Conservation (phyloP, 35 echinoderm and acorn worm species). For the Amphiura filiformis region DNA sequence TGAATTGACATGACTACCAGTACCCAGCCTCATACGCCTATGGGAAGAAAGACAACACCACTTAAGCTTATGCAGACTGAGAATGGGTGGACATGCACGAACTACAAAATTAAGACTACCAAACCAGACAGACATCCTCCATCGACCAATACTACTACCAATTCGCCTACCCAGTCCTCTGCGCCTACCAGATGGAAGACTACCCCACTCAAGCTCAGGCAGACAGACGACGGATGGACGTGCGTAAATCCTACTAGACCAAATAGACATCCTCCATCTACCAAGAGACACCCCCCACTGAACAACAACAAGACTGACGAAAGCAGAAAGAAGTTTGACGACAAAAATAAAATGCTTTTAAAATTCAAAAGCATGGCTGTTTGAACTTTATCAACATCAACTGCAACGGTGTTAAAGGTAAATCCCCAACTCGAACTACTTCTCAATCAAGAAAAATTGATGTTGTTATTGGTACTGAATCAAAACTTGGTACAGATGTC, state of each 20-base stretch:
- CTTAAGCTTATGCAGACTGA: too few species aligned
- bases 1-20: not conserved
- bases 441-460: conserved; percentile 4
- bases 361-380: not conserved
- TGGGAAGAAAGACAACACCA: too few species aligned
- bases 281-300: not conserved
- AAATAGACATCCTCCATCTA: too few species aligned
- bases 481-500: not conserved
- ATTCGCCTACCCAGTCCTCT: too few species aligned
- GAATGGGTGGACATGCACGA: too few species aligned
- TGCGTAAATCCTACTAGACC: too few species aligned
- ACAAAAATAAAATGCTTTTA: not conserved
- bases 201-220: not conserved
- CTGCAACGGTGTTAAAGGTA: not conserved
- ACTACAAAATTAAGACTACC: too few species aligned
- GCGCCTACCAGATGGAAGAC: too few species aligned
- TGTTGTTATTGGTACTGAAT: conserved; percentile 12
- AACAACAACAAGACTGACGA: too few species aligned
- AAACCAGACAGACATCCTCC: too few species aligned
- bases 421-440: conserved; percentile 3
- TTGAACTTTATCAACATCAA: conserved; percentile 7
- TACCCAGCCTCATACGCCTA: too few species aligned
- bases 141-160: not conserved
- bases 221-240: not conserved
- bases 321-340: too few species aligned